Evolutionary conservation across 1,140 invertebrate species (phyloP), one percentile per base, ranked within the genome.

Genomic region (Trichomalopsis sarcophagae): DNA sequence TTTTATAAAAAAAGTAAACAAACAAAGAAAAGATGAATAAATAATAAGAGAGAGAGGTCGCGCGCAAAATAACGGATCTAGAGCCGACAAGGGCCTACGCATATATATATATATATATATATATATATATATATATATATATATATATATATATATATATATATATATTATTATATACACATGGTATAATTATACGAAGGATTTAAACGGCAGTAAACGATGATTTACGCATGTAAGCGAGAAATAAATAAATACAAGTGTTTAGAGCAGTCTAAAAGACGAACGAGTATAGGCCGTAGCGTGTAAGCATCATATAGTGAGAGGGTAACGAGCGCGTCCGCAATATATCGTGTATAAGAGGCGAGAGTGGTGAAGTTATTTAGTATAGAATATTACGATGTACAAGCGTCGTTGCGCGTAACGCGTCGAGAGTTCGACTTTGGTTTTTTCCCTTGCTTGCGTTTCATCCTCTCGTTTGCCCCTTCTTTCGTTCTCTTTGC

Each of bases 1-100:
- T 84, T 84, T 84, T 81, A 81, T 84, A 85, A 77, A 36, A 62
- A 62, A 62, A 21, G 17, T 21, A n/a, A 11, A 50, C 44, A 33
- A 33, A 33, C 33, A 44, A 10, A 44, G 6, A 44, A 27, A 62
- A 21, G 50, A 21, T 55, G 17, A 55, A 62, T 62, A 62, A 62
- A 62, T 50, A 27, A 50, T 5, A 55, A 55, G 17, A 36, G 33
- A 62, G 21, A 62, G 74, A 86, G 80, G 75, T 62, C 78, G 62
- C 79, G 75, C 69, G 84, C 75, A 78, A 84, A 81, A 27, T 27
- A 73, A 82, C 75, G 55, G 55, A 62, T 62, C 55, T 62, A 62
- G 55, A 74, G 36, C 77, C 66, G 11, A 81, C 13, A 62, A 84
- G 3, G 69, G 84, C 84, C 69, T 84, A 74, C 13, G 50, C 50